Evolutionary conservation across 1,140 invertebrate species (phyloP).

Genomic region (Anastrepha ludens): DNA sequence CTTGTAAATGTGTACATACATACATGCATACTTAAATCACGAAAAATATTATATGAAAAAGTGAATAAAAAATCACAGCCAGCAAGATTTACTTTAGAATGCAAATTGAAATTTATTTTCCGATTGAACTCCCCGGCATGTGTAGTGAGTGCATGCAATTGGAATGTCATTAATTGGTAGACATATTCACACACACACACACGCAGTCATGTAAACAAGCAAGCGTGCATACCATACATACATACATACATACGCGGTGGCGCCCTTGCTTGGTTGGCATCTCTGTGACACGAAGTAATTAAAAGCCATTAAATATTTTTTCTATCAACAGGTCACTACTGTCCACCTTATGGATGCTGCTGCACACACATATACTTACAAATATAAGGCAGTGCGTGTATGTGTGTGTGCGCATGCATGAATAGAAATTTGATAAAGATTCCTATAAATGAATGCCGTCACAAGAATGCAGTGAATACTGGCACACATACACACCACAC

Average conservation of each 20-base stretch:
- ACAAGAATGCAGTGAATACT: neutral
- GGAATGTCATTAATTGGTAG: neutral
- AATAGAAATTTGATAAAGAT: neutral
- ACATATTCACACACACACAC: neutral
- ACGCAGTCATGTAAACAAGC: too few species aligned
- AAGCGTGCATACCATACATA: neutral
- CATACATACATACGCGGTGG: neutral
- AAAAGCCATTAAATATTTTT: conserved; percentile 10
- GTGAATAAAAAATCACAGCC: too few species aligned
- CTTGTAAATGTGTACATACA: too few species aligned
- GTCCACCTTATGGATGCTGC: neutral
- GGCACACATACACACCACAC: neutral
- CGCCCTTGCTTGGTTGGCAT: neutral
- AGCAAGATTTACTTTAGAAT: neutral
- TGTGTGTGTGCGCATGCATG: too few species aligned
- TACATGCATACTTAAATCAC: too few species aligned
- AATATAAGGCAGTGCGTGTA: neutral
- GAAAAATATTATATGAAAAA: too few species aligned
- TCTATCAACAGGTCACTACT: neutral
- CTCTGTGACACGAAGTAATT: conserved; percentile 28
- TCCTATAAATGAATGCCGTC: neutral
- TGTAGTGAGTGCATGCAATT: neutral
- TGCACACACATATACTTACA: too few species aligned
- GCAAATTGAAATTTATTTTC: neutral
- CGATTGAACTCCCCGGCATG: neutral